Percentiles rank a stretch among this genome's conserved stretches.
Conservation (phyloP, 2,888 invertebrate genomes). For the Clitarchus hookeri region DNA sequence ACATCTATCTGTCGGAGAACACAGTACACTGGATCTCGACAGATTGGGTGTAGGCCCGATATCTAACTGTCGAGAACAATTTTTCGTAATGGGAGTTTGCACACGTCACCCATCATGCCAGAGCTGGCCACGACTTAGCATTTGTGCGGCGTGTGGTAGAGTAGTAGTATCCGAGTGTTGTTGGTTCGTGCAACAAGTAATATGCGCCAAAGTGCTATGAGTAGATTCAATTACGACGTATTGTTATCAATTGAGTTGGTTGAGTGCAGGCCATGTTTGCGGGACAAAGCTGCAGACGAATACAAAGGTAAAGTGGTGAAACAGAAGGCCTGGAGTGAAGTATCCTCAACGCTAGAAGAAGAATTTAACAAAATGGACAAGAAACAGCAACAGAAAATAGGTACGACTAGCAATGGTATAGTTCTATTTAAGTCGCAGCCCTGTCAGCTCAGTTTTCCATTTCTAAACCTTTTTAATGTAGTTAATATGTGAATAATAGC, state of each 20-base stretch:
- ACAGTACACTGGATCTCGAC: neutral
- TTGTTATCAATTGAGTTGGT: neutral
- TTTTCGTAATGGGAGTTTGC: no score
- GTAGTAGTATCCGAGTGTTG: neutral
- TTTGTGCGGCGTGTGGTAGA: neutral
- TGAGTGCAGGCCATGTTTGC: neutral
- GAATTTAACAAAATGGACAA: no score
- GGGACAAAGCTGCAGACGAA: neutral
- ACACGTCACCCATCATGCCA: neutral
- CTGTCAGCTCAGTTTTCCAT: no score
- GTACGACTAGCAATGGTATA: no score
- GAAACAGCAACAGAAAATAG: no score
- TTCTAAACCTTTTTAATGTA: no score
- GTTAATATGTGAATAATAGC: no score
- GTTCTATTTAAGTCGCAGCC: no score
- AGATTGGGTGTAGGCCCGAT: neutral
- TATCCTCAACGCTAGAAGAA: no score
- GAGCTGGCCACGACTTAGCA: neutral
- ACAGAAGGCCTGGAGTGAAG: no score
- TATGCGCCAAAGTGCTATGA: no score
- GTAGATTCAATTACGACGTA: neutral
- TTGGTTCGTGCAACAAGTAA: no score
- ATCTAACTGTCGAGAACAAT: neutral
- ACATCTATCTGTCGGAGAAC: neutral
- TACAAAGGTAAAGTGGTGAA: neutral